Evolutionary conservation across 2,113 vertebrate genomes (phyloP).

Genomic region (Ochotona curzoniae): DNA sequence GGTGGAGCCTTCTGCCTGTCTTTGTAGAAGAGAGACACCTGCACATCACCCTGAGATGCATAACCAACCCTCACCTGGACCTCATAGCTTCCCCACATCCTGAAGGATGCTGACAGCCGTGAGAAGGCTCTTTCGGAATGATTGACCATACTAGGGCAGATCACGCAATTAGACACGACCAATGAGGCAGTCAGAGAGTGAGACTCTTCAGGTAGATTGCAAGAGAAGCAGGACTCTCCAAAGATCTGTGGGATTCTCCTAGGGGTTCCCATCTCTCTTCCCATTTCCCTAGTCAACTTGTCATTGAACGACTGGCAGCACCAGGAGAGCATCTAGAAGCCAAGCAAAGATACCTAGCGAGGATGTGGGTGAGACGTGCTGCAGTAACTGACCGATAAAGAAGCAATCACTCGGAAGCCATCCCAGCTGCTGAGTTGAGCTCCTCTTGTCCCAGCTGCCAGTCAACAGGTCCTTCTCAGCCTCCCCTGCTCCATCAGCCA

Average conservation of each 20-base stretch:
- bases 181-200: rapidly evolving
- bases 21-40: neutral
- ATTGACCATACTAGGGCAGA: rapidly evolving
- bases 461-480: neutral
- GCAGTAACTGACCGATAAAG: neutral
- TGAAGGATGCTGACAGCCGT: neutral
- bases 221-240: neutral
- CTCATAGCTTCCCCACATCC: neutral
- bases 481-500: neutral
- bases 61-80: neutral
- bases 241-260: neutral
- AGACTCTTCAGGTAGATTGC: too few relatives aligned
- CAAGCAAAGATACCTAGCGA: rapidly evolving
- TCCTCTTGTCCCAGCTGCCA: neutral
- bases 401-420: neutral
- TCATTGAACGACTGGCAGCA: neutral
- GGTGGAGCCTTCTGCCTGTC: neutral
- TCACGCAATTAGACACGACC: rapidly evolving
- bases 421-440: too few relatives aligned
- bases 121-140: neutral
- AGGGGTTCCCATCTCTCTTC: neutral
- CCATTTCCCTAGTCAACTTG: neutral
- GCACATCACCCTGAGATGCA: neutral
- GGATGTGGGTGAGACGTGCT: neutral
- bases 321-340: too few relatives aligned